Evolutionary conservation across 2,888 invertebrate genomes (phyloP).

Genomic region (Ormyrus thymus): DNA sequence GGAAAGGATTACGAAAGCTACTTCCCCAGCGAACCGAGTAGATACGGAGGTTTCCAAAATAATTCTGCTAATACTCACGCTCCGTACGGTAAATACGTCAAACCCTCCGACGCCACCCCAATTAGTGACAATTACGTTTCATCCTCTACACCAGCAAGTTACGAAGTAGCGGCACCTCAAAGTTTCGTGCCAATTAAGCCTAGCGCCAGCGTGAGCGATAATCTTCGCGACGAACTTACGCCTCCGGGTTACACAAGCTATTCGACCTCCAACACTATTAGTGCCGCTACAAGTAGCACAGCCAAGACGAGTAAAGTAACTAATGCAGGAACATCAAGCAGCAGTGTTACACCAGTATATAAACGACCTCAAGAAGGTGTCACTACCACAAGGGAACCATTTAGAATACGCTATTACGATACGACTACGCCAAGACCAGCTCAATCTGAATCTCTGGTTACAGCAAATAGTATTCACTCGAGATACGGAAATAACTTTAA

Average conservation of each 20-base stretch:
- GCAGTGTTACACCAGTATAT: slow-evolving; percentile 50
- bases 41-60: slow-evolving; percentile 74
- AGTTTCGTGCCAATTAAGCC: slow-evolving; percentile 50
- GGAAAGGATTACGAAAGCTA: slow-evolving; percentile 67
- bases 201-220: slow-evolving; percentile 40
- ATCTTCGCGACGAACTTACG: slow-evolving; percentile 55
- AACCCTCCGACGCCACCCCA: slow-evolving; percentile 75
- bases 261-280: slow-evolving; percentile 32
- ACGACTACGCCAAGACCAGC: slow-evolving; percentile 56
- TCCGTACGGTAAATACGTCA: slow-evolving; percentile 77
- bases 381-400: slow-evolving; percentile 63
- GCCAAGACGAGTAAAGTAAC: slow-evolving; percentile 9
- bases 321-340: background rate
- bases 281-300: slow-evolving; percentile 21
- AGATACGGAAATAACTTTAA: slow-evolving; percentile 64
- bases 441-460: slow-evolving; percentile 62
- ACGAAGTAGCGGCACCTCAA: slow-evolving; percentile 57
- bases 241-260: slow-evolving; percentile 54
- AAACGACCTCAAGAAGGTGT: slow-evolving; percentile 40
- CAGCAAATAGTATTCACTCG: slow-evolving; percentile 64
- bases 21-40: slow-evolving; percentile 67
- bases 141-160: slow-evolving; percentile 70
- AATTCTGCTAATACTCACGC: slow-evolving; percentile 72
- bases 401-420: slow-evolving; percentile 67
- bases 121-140: slow-evolving; percentile 69